phyloP scores from a whole-genome alignment of 2,113 vertebrate genomes.

The Pipra filicauda region DNA sequence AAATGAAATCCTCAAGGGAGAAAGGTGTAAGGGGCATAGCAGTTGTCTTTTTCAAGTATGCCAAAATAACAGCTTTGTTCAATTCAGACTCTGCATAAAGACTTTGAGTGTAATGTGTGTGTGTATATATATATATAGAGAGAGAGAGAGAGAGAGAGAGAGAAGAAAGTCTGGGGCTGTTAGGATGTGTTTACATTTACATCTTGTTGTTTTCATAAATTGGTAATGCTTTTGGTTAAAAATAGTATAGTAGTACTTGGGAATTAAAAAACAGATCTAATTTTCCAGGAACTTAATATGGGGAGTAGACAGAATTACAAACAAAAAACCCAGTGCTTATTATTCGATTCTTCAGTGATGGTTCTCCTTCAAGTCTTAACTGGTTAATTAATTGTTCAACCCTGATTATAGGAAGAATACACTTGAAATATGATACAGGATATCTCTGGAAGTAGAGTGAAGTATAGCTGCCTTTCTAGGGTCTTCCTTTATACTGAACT shows the following conservation, averaged over 20 bases:
- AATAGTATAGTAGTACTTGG: neutral
- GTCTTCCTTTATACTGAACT: neutral
- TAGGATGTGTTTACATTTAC: neutral
- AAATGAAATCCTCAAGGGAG: neutral
- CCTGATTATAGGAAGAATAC: neutral
- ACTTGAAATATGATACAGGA: neutral
- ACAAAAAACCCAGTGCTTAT: neutral
- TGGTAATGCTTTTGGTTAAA: neutral
- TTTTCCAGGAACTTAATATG: neutral
- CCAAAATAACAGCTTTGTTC: neutral
- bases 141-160: too few species aligned
- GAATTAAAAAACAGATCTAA: neutral
- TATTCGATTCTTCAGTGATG: neutral
- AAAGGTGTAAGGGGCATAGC: neutral
- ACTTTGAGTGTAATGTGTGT: neutral
- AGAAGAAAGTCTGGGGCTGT: neutral
- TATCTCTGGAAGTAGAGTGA: neutral
- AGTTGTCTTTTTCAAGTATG: neutral
- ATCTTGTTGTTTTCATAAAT: neutral
- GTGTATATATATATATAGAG: neutral
- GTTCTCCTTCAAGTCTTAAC: neutral
- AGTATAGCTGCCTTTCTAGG: neutral
- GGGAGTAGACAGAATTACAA: neutral
- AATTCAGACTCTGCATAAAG: neutral
- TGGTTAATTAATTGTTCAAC: neutral